phyloP scores from a whole-genome alignment of 2,888 invertebrate genomes.

The Drosophila peninsularis region DNA sequence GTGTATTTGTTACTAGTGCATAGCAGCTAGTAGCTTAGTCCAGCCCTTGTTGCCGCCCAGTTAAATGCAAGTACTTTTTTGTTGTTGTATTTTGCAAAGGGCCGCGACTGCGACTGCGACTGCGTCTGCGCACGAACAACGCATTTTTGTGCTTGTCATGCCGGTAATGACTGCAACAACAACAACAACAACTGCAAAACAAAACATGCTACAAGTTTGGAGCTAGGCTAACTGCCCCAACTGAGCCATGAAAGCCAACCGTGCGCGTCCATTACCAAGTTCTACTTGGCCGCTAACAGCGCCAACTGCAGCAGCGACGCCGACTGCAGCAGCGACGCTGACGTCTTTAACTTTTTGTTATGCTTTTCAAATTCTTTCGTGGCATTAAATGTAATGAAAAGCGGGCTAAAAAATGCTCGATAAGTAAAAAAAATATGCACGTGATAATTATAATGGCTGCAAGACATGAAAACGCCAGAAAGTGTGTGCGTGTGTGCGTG shows the following conservation, averaged over 20 bases:
- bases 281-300: slow-evolving; percentile 62
- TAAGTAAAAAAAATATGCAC: slow-evolving; percentile 62
- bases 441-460: slow-evolving; percentile 74
- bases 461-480: slow-evolving; percentile 60
- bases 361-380: slow-evolving; percentile 77
- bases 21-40: slow-evolving; percentile 33
- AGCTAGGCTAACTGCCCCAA: slow-evolving; percentile 75
- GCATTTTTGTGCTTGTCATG: slow-evolving; percentile 82
- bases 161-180: slow-evolving; percentile 76
- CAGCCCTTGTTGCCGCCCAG: slow-evolving; percentile 66
- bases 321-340: background rate
- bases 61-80: slow-evolving; percentile 65
- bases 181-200: slow-evolving; percentile 37
- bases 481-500: background rate
- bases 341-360: slow-evolving; percentile 58
- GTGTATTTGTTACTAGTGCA: slow-evolving; percentile 10
- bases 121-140: slow-evolving; percentile 72
- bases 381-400: slow-evolving; percentile 79
- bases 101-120: slow-evolving; percentile 28
- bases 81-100: slow-evolving; percentile 42
- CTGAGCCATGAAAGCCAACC: slow-evolving; percentile 83
- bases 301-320: slow-evolving; percentile 32
- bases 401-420: slow-evolving; percentile 71
- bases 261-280: slow-evolving; percentile 72
- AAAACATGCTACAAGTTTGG: slow-evolving; percentile 70